Evolutionary conservation across 2,888 invertebrate genomes (phyloP).

Genomic region (Drosophila subsilvestris): DNA sequence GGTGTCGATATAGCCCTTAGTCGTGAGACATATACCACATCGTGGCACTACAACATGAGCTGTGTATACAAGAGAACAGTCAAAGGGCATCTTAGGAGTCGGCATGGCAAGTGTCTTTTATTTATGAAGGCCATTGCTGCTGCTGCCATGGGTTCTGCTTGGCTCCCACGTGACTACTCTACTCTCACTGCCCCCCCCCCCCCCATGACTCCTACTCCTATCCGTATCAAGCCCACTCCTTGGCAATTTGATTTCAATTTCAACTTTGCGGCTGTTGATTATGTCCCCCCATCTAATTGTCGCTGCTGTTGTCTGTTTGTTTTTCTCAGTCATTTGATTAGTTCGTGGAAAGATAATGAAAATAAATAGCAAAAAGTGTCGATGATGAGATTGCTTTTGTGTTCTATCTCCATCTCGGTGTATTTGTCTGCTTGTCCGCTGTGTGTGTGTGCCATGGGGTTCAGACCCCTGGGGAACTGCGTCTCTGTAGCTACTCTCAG

Average conservation of each 20-base stretch:
- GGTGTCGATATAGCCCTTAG: too few relatives aligned
- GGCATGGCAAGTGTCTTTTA: neutral
- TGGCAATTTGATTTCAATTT: slow-evolving; percentile 54
- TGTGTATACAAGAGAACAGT: too few relatives aligned
- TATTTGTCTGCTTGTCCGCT: neutral
- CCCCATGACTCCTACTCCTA: too few relatives aligned
- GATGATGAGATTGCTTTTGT: slow-evolving; percentile 53
- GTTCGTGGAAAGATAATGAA: slow-evolving; percentile 48
- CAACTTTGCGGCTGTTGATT: slow-evolving; percentile 44
- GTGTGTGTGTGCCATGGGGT: too few relatives aligned
- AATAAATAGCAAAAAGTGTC: slow-evolving; percentile 55
- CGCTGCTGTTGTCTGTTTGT: slow-evolving; percentile 25
- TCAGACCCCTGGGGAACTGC: neutral
- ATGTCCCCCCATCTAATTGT: slow-evolving; percentile 12
- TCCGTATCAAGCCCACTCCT: neutral
- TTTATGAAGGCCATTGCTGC: neutral
- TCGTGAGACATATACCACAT: too few relatives aligned
- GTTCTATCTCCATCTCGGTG: slow-evolving; percentile 16
- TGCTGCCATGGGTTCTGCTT: slow-evolving; percentile 11
- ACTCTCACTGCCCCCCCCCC: neutral
- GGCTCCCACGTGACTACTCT: slow-evolving; percentile 8
- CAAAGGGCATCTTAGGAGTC: neutral
- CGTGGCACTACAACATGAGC: too few relatives aligned
- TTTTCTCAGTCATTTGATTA: slow-evolving; percentile 50
- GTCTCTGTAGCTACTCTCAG: neutral